Evolutionary conservation across 2,888 invertebrate genomes (phyloP), one percentile per base, ranked within the genome.

Genomic region (Priapulus caudatus): DNA sequence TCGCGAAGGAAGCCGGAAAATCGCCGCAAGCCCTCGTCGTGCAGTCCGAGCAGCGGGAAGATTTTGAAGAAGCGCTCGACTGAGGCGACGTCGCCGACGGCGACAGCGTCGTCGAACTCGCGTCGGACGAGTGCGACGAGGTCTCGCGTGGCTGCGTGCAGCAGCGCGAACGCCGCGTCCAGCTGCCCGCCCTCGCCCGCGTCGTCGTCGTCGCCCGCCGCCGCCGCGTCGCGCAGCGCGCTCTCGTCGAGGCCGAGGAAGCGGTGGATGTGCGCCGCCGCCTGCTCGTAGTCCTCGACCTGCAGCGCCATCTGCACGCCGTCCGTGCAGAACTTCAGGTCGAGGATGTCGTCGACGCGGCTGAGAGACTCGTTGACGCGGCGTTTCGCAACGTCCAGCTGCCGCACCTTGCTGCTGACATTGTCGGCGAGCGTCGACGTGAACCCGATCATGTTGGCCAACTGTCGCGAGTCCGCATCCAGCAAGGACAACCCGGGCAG

Each of bases 11-110:
- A 93, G 46, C 79, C 79, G 23, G 89, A 86, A 65, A 93, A 90
- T 62, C 88, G 81, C 54, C 80, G 80, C 15, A 98, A 79, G 0
- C 97, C 97, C 62, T 88, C 86, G 43, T 84, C 81, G 56, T 93
- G 87, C 72, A 88, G 83, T 18, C 90, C 90, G 4, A 99, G 76
- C 54, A 95, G 76, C 0, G 98, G 97, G 72, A 95, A 98, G 64
- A 98, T 82, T 72, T 95, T 95, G 71, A 97, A 97, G 68, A 95
- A 88, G 52, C 95, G 76, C 68, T 95, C 92, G 18, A 95, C 86
- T 0, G 86, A 85, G 0, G 86, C 84, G 44, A 88, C 78, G 70
- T 97, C 93, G 63, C 87, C 86, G 49, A 80, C 81, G 52, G 81
- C 79, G 0, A 93, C 86, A 2, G 97, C 90, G 65, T 91, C 90